Conservation (phyloP, 1,140 invertebrate species). For the Mizuhopecten yessoensis region DNA sequence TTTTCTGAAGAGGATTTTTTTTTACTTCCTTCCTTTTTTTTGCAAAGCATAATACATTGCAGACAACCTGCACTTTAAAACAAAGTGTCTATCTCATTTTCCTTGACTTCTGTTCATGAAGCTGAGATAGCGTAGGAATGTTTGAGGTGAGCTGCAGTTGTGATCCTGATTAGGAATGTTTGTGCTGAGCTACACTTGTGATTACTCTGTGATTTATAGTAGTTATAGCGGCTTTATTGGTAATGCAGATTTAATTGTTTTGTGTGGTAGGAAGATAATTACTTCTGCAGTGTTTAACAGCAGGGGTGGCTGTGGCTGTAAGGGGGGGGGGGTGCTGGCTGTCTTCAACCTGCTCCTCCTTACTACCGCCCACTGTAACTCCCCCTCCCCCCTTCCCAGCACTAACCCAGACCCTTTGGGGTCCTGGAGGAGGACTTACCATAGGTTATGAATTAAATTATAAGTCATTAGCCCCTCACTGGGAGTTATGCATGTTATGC, state of each 20-base stretch:
- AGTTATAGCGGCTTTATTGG: slow-evolving; percentile 3
- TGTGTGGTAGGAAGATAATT: background rate
- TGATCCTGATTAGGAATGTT: background rate
- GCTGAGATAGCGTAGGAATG: background rate
- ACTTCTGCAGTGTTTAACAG: background rate
- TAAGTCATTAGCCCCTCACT: background rate
- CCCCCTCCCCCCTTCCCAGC: background rate
- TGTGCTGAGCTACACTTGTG: background rate
- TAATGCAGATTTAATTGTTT: slow-evolving; percentile 4
- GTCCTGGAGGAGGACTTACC: background rate
- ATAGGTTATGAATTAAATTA: slow-evolving; percentile 1
- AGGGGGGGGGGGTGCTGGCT: background rate
- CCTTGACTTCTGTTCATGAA: background rate
- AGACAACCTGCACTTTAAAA: background rate
- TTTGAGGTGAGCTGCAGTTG: background rate
- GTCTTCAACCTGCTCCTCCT: background rate
- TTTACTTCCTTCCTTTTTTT: too few species aligned
- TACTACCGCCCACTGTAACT: background rate
- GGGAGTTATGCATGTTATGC: background rate
- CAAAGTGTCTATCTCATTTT: background rate
- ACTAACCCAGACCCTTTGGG: background rate
- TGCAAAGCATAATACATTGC: background rate
- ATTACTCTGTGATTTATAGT: background rate
- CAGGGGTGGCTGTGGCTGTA: background rate
- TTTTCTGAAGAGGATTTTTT: background rate